Evolutionary conservation across 2,888 invertebrate species (phyloP).

Genomic region (Hypomecis punctinalis): DNA sequence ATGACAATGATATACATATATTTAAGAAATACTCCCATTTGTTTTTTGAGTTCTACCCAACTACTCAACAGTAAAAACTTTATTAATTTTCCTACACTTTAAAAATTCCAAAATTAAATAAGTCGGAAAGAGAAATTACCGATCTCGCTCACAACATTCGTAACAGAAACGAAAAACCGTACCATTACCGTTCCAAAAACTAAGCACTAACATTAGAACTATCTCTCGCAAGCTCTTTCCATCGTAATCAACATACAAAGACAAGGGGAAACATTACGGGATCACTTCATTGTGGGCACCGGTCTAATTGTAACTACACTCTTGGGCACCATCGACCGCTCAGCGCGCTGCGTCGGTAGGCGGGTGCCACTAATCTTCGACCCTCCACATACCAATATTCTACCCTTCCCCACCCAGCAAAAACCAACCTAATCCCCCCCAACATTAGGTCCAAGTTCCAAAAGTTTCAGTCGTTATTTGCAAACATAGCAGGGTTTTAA

Average conservation of each 20-base stretch:
- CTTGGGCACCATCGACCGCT: constrained; percentile 83
- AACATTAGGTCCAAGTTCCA: constrained; percentile 56
- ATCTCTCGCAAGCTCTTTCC: constrained; percentile 61
- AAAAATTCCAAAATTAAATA: no score
- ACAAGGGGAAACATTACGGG: constrained; percentile 81
- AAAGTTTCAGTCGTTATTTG: constrained; percentile 61
- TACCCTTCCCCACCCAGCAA: constrained; percentile 49
- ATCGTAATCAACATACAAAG: constrained; percentile 84
- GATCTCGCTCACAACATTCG: no score
- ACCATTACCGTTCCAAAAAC: constrained; percentile 24
- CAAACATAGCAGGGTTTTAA: constrained; percentile 79
- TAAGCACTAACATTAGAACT: constrained; percentile 36
- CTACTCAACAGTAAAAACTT: no score
- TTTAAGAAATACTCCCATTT: no score
- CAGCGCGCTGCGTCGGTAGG: constrained; percentile 83
- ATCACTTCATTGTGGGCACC: constrained; percentile 85
- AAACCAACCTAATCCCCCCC: constrained; percentile 49
- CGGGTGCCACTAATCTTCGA: constrained; percentile 85
- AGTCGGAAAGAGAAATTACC: no score
- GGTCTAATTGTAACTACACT: constrained; percentile 85
- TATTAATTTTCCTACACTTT: no score
- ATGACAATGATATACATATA: no score
- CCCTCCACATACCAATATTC: constrained; percentile 81
- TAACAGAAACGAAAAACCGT: no score
- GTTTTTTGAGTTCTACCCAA: no score